Conservation (phyloP, 1,140 invertebrate species). For the Aphelenchoides besseyi region DNA sequence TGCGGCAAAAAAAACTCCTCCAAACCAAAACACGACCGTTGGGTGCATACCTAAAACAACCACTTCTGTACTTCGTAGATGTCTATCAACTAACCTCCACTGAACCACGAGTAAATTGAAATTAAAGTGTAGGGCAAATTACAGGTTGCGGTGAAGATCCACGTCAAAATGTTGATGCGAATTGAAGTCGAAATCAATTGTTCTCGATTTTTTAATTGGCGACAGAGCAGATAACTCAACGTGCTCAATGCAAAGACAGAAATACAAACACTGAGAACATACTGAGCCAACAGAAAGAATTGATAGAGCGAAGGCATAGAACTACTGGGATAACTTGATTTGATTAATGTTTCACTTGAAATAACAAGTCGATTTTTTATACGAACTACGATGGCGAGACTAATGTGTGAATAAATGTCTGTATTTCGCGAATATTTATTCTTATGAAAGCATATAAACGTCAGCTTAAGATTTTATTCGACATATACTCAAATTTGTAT, state of each 20-base stretch:
- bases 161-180: neutral
- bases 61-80: neutral
- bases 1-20: neutral
- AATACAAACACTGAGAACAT: neutral
- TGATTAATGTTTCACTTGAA: neutral
- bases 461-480: no score
- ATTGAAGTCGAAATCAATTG: neutral
- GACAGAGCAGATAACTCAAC: neutral
- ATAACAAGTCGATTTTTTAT: no score
- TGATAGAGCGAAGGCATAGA: neutral
- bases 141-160: neutral
- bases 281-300: neutral
- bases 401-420: no score
- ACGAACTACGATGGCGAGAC: no score
- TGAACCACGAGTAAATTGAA: conserved; percentile 1
- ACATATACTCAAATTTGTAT: no score
- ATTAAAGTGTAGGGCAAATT: neutral
- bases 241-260: neutral
- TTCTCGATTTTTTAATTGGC: neutral
- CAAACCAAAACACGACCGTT: neutral
- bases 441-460: no score
- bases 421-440: no score
- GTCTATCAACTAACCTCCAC: neutral
- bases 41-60: neutral
- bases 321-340: neutral